These are phyloP conservation scores for Pristionchus japonicus DNA, from an alignment of 2,888 invertebrate genomes.

Conservation along the genomic window DNA sequence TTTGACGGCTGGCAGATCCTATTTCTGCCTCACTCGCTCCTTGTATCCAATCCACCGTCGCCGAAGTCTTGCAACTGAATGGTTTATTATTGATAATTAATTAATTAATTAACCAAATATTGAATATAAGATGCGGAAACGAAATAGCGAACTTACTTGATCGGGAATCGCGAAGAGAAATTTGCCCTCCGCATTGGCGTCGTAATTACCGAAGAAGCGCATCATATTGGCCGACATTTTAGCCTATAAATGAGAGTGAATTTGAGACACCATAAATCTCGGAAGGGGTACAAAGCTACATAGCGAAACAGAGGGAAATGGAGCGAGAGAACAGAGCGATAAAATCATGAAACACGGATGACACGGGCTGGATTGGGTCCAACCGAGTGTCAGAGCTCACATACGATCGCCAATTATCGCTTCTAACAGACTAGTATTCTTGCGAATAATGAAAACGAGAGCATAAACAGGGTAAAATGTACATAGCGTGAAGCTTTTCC, in stretches of 20 bases:
- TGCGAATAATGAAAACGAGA: no score
- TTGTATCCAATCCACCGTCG: conserved; percentile 71
- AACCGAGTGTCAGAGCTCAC: no score
- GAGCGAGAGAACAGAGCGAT: no score
- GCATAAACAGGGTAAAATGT: no score
- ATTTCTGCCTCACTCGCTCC: conserved; percentile 73
- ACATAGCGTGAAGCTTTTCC: no score
- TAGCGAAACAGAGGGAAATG: no score
- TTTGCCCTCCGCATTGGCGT: conserved; percentile 72
- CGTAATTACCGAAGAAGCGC: conserved; percentile 72
- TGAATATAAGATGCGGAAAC: background rate
- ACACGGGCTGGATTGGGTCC: no score
- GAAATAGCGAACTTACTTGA: conserved; percentile 56
- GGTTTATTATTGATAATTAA: background rate
- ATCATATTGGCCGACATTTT: conserved; percentile 55
- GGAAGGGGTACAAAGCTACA: no score
- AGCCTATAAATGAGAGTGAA: background rate
- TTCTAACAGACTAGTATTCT: no score
- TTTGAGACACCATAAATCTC: background rate
- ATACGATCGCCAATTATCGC: no score
- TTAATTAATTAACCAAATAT: background rate
- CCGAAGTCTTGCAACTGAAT: conserved; percentile 64
- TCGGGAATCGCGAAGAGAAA: conserved; percentile 73
- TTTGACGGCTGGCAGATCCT: conserved; percentile 72
- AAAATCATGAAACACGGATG: no score